phyloP scores from a whole-genome alignment of 2,113 vertebrate species.

The Melanerpes formicivorus region DNA sequence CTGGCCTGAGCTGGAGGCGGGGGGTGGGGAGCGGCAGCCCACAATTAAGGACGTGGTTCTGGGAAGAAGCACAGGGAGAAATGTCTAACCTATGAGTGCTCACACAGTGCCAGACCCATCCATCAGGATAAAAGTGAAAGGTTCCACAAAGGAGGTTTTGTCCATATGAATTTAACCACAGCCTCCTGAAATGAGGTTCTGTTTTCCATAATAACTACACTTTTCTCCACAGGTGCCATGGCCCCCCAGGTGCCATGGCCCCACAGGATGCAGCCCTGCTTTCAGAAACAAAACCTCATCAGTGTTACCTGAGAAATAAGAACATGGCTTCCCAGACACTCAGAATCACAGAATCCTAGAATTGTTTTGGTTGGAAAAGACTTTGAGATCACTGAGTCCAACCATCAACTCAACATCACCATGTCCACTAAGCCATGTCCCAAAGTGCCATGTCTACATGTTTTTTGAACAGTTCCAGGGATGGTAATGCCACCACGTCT shows the following conservation, averaged over 20 bases:
- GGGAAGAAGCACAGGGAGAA: neutral
- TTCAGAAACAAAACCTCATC: neutral
- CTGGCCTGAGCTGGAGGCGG: constrained; percentile 10
- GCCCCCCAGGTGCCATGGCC: neutral
- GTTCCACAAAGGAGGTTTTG: neutral
- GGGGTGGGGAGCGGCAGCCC: neutral
- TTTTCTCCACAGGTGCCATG: neutral
- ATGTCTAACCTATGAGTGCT: neutral
- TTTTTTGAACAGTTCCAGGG: too few relatives aligned
- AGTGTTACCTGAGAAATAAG: neutral
- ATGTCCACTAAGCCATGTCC: too few relatives aligned
- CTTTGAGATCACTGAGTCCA: too few relatives aligned
- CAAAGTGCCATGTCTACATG: too few relatives aligned
- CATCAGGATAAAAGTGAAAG: neutral
- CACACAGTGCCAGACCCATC: rapidly evolving
- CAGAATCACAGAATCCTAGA: too few relatives aligned
- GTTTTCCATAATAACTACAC: neutral
- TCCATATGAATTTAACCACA: neutral
- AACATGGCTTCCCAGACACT: neutral
- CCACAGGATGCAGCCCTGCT: neutral
- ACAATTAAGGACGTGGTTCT: neutral
- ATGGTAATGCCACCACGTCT: too few relatives aligned
- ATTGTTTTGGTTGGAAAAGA: too few relatives aligned
- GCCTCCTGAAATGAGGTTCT: neutral
- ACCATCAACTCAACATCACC: too few relatives aligned